Percentiles rank a stretch among this genome's conserved stretches.
These are phyloP conservation scores for Macrocentrus cingulum DNA, from an alignment of 1,140 invertebrate genomes.

Conservation along the genomic window DNA sequence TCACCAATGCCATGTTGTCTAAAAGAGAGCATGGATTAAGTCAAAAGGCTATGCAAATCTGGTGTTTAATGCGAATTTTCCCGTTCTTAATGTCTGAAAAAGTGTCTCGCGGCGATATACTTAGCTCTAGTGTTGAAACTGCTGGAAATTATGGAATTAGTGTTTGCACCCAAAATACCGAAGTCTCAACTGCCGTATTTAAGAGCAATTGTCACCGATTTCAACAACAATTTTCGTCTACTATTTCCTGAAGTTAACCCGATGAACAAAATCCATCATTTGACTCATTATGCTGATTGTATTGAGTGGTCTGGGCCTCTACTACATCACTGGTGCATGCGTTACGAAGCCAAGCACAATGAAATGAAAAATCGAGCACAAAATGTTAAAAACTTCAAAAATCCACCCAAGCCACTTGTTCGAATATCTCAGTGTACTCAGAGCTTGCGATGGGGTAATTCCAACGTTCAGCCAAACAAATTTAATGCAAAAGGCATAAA, in stretches of 20 bases:
- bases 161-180: constrained; percentile 36
- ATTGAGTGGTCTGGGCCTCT: constrained; percentile 25
- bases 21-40: constrained; percentile 29
- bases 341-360: constrained; percentile 29
- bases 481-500: too few relatives aligned
- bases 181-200: constrained; percentile 18
- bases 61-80: constrained; percentile 30
- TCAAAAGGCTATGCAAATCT: constrained; percentile 39
- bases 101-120: constrained; percentile 27
- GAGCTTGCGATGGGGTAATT: too few relatives aligned
- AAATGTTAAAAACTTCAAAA: too few relatives aligned
- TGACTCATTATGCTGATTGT: constrained; percentile 22
- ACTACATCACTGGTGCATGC: constrained; percentile 17
- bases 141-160: constrained; percentile 39
- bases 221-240: constrained; percentile 14
- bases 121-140: constrained; percentile 32
- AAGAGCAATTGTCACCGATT: constrained; percentile 11
- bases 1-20: constrained; percentile 29
- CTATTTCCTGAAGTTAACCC: background rate
- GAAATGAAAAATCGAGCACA: constrained; percentile 22
- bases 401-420: too few relatives aligned
- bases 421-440: too few relatives aligned
- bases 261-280: constrained; percentile 25
- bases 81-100: constrained; percentile 35
- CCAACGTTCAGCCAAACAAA: too few relatives aligned